Conservation (phyloP, 2,888 invertebrate genomes). For the Synergus itoensis region DNA sequence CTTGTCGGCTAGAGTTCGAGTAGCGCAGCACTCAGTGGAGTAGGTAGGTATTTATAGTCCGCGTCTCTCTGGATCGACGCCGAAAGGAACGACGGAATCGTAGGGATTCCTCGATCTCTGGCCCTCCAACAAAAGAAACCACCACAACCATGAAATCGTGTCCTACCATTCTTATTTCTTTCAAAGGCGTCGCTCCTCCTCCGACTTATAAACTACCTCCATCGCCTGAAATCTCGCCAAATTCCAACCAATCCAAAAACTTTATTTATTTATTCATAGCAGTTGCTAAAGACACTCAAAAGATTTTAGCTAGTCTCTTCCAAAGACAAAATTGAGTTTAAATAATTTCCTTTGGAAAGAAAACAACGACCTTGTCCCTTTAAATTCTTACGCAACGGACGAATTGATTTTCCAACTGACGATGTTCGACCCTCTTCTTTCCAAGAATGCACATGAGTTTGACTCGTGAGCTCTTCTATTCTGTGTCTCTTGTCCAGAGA, state of each 20-base stretch:
- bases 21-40: constrained; percentile 42
- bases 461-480: neutral
- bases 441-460: constrained; percentile 11
- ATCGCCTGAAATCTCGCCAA: neutral
- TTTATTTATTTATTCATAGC: neutral
- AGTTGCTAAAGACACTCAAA: neutral
- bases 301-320: too few relatives aligned
- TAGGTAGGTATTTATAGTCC: constrained; percentile 56
- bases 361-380: constrained; percentile 40
- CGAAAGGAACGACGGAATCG: constrained; percentile 68
- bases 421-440: constrained; percentile 4
- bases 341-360: neutral
- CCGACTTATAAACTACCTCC: neutral
- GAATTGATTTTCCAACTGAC: constrained; percentile 61
- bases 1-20: constrained; percentile 43
- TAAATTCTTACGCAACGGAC: constrained; percentile 45
- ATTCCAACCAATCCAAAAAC: neutral
- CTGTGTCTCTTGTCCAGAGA: constrained; percentile 1
- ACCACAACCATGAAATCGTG: constrained; percentile 31
- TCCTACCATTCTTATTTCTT: constrained; percentile 31
- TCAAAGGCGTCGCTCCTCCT: constrained; percentile 28
- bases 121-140: constrained; percentile 52
- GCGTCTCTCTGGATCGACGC: constrained; percentile 57
- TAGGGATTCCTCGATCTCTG: constrained; percentile 65
- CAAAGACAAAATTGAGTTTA: neutral